A percentile compares a stretch with the other conserved stretches of the same genome.
phyloP scores from a whole-genome alignment of 2,888 invertebrate species.

The Heliconius hortense region DNA sequence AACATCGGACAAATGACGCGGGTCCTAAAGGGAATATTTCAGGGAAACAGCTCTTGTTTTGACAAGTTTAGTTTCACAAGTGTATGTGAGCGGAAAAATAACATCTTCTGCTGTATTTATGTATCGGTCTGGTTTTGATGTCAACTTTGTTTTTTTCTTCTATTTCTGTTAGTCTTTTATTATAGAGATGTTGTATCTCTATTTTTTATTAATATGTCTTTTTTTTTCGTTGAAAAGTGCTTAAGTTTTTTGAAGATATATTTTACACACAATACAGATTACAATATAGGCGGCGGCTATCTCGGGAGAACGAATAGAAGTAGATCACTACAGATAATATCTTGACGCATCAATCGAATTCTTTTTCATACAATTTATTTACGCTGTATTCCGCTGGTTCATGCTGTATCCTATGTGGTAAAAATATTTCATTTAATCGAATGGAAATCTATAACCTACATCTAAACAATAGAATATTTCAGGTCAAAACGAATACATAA shows the following conservation, averaged over 20 bases:
- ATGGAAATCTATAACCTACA: too few species aligned
- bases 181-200: not conserved
- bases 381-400: too few species aligned
- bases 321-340: too few species aligned
- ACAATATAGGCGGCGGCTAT: too few species aligned
- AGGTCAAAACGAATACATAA: not conserved
- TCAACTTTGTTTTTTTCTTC: not conserved
- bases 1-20: slow-evolving; percentile 50
- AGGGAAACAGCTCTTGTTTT: slow-evolving; percentile 49
- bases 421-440: too few species aligned
- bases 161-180: not conserved
- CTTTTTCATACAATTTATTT: too few species aligned
- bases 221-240: not conserved
- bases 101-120: slow-evolving; percentile 33
- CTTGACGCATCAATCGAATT: too few species aligned
- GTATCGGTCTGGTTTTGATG: slow-evolving; percentile 15
- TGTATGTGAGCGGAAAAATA: slow-evolving; percentile 37
- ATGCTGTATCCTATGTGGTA: too few species aligned
- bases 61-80: slow-evolving; percentile 42
- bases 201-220: not conserved
- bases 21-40: slow-evolving; percentile 47
- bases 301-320: too few species aligned
- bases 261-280: not conserved
- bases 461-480: too few species aligned
- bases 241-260: not conserved